Evolutionary conservation across 1,140 invertebrate species (phyloP).

Genomic region (Orius laevigatus): DNA sequence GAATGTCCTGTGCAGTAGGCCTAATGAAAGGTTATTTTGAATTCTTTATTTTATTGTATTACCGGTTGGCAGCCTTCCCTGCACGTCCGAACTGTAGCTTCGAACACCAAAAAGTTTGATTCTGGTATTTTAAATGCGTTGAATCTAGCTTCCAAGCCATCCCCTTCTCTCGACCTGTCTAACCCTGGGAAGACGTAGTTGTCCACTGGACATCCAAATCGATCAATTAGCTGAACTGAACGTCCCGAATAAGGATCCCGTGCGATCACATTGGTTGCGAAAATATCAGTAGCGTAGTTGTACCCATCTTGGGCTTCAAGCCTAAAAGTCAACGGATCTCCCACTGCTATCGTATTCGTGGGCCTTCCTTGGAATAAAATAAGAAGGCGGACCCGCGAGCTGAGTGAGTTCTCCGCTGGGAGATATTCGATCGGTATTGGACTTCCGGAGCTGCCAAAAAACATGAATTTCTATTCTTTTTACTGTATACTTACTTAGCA

Average conservation of each 20-base stretch:
- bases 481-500: conserved; percentile 49
- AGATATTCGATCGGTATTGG: conserved; percentile 82
- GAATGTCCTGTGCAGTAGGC: conserved; percentile 60
- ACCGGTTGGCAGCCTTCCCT: conserved; percentile 75
- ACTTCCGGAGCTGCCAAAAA: conserved; percentile 47
- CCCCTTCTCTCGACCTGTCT: conserved; percentile 66
- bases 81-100: conserved; percentile 78
- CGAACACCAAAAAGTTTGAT: conserved; percentile 84
- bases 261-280: conserved; percentile 84
- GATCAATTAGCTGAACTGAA: conserved; percentile 76
- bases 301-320: conserved; percentile 78
- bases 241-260: conserved; percentile 80
- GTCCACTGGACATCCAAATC: conserved; percentile 75
- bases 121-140: conserved; percentile 91
- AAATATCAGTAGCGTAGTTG: conserved; percentile 76
- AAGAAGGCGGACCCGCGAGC: conserved; percentile 66
- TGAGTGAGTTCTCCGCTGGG: conserved; percentile 75
- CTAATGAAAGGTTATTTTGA: conserved; percentile 22
- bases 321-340: conserved; percentile 77
- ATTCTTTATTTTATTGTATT: too few relatives aligned
- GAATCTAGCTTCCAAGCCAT: conserved; percentile 76
- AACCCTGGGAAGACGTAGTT: conserved; percentile 81
- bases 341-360: conserved; percentile 85
- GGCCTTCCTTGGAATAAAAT: conserved; percentile 78
- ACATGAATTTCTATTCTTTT: too few relatives aligned